phyloP scores from a whole-genome alignment of 37 sponge, comb jelly and placozoan genomes.

The Ephydatia muelleri region DNA sequence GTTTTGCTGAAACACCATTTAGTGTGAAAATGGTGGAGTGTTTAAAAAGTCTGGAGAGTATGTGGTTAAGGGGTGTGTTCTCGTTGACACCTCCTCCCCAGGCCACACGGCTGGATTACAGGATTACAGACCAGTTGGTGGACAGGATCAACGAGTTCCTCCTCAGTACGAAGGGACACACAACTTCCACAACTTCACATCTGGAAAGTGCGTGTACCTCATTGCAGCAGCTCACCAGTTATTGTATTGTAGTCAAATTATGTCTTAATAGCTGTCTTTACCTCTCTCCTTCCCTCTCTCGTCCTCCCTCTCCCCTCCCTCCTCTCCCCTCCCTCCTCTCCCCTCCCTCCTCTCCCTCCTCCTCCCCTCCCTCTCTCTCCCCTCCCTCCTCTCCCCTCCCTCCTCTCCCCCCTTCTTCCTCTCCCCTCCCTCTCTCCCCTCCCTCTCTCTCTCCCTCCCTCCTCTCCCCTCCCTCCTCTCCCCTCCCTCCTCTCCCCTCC shows the following conservation, averaged over 20 bases:
- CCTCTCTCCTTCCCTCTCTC: too few relatives aligned
- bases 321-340: not conserved
- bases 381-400: too few relatives aligned
- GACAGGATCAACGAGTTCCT: slow-evolving; percentile 43
- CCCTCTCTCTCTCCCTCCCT: not conserved
- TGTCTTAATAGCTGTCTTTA: too few relatives aligned
- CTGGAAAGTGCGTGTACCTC: slow-evolving; percentile 54
- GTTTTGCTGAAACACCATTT: too few relatives aligned
- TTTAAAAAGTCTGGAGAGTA: too few relatives aligned
- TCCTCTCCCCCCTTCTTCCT: not conserved
- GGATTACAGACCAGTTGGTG: slow-evolving; percentile 26
- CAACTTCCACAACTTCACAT: slow-evolving; percentile 98
- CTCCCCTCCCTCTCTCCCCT: not conserved
- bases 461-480: not conserved
- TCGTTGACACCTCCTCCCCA: slow-evolving; percentile 9
- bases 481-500: not conserved
- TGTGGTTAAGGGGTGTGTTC: not conserved
- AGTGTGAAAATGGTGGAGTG: too few relatives aligned
- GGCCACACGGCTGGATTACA: slow-evolving; percentile 46
- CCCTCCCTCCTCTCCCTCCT: too few relatives aligned
- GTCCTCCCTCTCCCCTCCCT: too few relatives aligned
- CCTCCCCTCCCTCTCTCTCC: too few relatives aligned
- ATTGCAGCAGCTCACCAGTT: too few relatives aligned
- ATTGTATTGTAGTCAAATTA: too few relatives aligned
- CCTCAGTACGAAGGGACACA: slow-evolving; percentile 77